Evolutionary conservation across 2,888 invertebrate species (phyloP), one percentile per base, ranked within the genome.

Genomic region (Eumerus sabulonum): DNA sequence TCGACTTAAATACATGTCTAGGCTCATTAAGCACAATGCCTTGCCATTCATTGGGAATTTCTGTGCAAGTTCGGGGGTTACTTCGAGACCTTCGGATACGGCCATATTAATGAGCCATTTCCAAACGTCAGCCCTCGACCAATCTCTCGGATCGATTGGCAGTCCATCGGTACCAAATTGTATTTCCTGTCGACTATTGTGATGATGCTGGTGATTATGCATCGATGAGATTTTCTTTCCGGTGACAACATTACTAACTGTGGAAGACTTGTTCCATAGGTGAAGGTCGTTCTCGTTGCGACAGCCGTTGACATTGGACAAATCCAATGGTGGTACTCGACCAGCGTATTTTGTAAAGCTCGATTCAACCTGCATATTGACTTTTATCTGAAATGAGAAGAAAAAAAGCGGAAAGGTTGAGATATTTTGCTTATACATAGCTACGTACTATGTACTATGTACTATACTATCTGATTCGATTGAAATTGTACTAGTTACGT

Each of bases 1-100:
- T 47, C 94, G 88, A 77, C 91, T 90, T 1, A 92, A 90, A 88
- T 94, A 94, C 94, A 94, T 94, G 59, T 92, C 92, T 11, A 91
- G 90, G n/a, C 92, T 91, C 94, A 95, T 94, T 62, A 95, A 90
- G 82, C 94, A 94, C 4, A 95, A 88, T 0, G 94, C 94, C 87
- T 95, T 95, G 54, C 94, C 94, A 87, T 95, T 95, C 94, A 94
- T 94, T 0, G 92, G 92, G 88, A 95, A 95, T 81, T 94, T 90
- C 62, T 89, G 87, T 11, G 87, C 86, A 76, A 88, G 76, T 64
- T 88, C 87, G 48, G 88, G 87, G 63, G 87, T 87, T 47, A 87
- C 86, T 60, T 88, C 88, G 1, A 88, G 83, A 11, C 87, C 87
- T 81, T 92, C 91, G 0, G 90, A 87, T 1, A 90, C 90, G 27